phyloP scores from a whole-genome alignment of 1,140 invertebrate genomes.

The Drosophila lini region DNA sequence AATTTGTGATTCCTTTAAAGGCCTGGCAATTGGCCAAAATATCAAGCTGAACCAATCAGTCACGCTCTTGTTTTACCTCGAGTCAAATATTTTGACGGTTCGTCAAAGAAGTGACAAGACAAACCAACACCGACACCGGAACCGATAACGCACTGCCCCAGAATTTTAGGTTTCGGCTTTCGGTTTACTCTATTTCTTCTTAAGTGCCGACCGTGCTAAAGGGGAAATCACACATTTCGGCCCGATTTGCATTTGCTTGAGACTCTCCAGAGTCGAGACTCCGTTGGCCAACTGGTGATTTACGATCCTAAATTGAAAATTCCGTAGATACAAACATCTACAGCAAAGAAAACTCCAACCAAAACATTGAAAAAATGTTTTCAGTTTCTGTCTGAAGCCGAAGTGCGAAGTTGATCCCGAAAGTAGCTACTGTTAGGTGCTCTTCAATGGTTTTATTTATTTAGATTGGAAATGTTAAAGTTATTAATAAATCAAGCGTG shows the following conservation, averaged over 20 bases:
- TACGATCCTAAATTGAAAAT: conserved; percentile 42
- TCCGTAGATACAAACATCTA: background rate
- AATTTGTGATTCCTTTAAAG: background rate
- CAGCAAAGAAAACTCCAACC: background rate
- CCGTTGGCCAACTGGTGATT: conserved; percentile 37
- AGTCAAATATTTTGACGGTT: conserved; percentile 70
- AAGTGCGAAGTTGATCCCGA: conserved; percentile 33
- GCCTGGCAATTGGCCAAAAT: background rate
- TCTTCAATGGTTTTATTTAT: background rate
- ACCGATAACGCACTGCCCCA: conserved; percentile 57
- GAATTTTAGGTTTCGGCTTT: conserved; percentile 44
- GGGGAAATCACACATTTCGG: conserved; percentile 76
- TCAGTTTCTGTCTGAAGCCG: conserved; percentile 15
- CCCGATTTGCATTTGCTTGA: conserved; percentile 78
- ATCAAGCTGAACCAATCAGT: conserved; percentile 7
- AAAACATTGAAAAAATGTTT: conserved; percentile 6
- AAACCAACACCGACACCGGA: conserved; percentile 45
- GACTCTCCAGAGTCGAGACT: conserved; percentile 23
- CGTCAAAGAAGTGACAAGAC: conserved; percentile 45
- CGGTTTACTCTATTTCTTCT: conserved; percentile 28
- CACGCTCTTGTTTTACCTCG: conserved; percentile 21
- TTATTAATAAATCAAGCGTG: too few species aligned
- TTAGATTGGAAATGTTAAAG: background rate
- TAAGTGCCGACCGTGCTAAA: conserved; percentile 59
- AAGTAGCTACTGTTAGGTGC: conserved; percentile 43